Base-by-base conservation (phyloP, 1,140 invertebrate species). In the Eriosoma lanigerum region DNA sequence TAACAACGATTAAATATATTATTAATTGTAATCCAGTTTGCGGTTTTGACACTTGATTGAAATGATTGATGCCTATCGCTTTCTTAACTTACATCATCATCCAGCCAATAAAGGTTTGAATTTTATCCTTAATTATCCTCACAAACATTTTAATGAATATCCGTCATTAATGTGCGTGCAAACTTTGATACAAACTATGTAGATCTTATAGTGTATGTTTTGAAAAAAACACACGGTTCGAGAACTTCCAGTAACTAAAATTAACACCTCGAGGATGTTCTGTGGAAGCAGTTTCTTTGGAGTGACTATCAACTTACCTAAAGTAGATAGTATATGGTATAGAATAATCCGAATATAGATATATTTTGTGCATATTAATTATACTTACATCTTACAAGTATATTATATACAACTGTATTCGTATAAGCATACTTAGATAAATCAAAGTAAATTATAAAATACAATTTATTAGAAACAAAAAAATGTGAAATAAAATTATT, bases 11-110 rank as follows among this genome's bases (percentile, higher is more conserved):
- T 26, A 58, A 58, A 58, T 24, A 24, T 26, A 58, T 12, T 26
- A 13, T 1, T 58, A 26, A 5, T 24, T 58, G 13, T 26, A 3
- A 58, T 58, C 21, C 24, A n/a, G n/a, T n/a, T n/a, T n/a, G n/a
- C 21, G 56, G 21, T 58, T 64, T 64, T 32, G 29, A 64, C 60
- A 64, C 32, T n/a, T 64, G 19, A 38, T 64, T 38, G 29, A 64
- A 64, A 64, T 64, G 29, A 38, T 64, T 12, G 62, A 38, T 26
- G 32, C 29, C 29, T 32, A 64, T 64, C 8, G 8, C 32, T 64
- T 32, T 64, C 29, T 9, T n/a, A n/a, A n/a, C n/a, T n/a, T n/a
- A n/a, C n/a, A n/a, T n/a, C n/a, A n/a, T n/a, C n/a, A n/a, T n/a
- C n/a, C n/a, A 38, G 8, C 8, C 60, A 10, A 17, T 32, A 64